Conservation (phyloP, 2,113 vertebrate species). For the Prionailurus bengalensis region DNA sequence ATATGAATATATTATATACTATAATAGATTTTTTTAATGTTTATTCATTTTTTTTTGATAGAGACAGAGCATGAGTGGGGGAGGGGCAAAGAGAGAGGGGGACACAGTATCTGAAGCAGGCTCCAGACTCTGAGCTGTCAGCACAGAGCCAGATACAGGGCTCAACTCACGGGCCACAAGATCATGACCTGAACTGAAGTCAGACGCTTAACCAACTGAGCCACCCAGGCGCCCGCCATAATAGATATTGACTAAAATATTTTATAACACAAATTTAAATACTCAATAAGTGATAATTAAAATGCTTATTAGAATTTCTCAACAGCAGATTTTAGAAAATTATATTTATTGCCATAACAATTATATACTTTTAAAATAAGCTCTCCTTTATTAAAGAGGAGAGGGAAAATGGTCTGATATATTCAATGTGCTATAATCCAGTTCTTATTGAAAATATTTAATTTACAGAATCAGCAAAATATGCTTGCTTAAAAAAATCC, state of each 20-base stretch:
- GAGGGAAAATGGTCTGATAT: accelerated
- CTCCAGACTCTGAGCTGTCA: no score
- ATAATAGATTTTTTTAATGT: background rate
- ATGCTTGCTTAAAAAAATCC: constrained; percentile 53
- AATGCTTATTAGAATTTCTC: background rate
- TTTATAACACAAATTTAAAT: background rate
- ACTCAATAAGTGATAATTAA: background rate
- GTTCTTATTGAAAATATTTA: constrained; percentile 61
- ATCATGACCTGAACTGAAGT: no score
- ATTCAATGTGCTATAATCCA: constrained; percentile 53
- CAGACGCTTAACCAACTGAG: no score
- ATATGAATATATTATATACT: background rate
- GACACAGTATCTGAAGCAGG: no score
- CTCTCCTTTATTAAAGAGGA: background rate
- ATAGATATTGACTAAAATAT: background rate
- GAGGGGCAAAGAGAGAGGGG: no score
- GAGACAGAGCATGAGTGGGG: no score
- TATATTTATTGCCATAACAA: background rate
- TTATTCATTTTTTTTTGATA: no score
- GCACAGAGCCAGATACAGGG: no score
- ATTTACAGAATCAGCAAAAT: constrained; percentile 61
- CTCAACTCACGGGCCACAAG: no score
- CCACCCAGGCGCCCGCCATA: background rate
- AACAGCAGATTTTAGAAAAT: background rate
- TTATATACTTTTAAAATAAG: background rate